Percentiles rank a stretch among this genome's conserved stretches.
Evolutionary conservation across 2,888 invertebrate genomes (phyloP).

Genomic region (Brachyopa scutellaris): DNA sequence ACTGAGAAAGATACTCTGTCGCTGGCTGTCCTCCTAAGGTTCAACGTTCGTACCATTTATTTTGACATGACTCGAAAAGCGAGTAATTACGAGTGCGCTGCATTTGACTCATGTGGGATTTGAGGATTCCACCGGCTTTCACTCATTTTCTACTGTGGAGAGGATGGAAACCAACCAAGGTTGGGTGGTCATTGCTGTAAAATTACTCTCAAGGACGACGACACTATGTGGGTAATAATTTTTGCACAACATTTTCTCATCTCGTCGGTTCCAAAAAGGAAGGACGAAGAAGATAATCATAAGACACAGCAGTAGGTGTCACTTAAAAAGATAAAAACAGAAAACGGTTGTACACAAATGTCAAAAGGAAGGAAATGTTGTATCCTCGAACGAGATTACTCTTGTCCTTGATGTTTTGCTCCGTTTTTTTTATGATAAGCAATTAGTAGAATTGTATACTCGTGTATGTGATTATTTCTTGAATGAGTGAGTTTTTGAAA

Average conservation of each 20-base stretch:
- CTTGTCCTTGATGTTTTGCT: constrained; percentile 57
- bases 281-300: constrained; percentile 32
- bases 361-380: constrained; percentile 52
- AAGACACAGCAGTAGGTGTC: constrained; percentile 53
- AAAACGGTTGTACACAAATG: too few relatives aligned
- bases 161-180: neutral
- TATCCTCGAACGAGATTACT: constrained; percentile 48
- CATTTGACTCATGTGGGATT: constrained; percentile 45
- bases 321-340: too few relatives aligned
- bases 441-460: constrained; percentile 53
- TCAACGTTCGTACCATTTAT: constrained; percentile 19
- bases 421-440: constrained; percentile 49
- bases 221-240: constrained; percentile 49
- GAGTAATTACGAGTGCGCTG: constrained; percentile 42
- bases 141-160: neutral
- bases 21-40: too few relatives aligned
- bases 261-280: constrained; percentile 37
- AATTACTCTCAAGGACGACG: constrained; percentile 59
- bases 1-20: neutral
- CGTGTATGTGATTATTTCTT: constrained; percentile 43
- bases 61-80: constrained; percentile 33
- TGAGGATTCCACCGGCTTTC: constrained; percentile 41
- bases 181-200: neutral
- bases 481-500: constrained; percentile 31
- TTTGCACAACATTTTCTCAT: constrained; percentile 44